Evolutionary conservation across 1,140 invertebrate species (phyloP), one percentile per base, ranked within the genome.

Genomic region (Meloidogyne hapla): DNA sequence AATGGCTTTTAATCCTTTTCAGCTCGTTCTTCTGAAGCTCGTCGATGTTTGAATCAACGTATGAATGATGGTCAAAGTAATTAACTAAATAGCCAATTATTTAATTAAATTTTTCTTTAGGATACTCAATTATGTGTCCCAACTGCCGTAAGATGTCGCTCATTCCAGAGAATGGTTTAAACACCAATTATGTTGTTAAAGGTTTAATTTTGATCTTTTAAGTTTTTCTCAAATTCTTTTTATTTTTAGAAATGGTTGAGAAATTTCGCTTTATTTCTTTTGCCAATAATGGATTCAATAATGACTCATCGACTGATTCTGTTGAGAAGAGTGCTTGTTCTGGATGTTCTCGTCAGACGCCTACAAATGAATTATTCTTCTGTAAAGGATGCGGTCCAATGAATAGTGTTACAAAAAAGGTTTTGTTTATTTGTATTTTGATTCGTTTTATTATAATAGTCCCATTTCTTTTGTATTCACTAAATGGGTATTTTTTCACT

Each of bases 161-260:
- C 23, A 33, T 70, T 26, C 69, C 69, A 28, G 38, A 70, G 25
- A n/a, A 13, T 28, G 69, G 69, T 6, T 28, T 70, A 61, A 70
- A 33, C 18, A 70, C 69, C 25, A 70, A 70, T 28, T 70, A 70
- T 21, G 38, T 61, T 61, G 61, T 70, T 61, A 70, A 70, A 70
- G 69, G 69, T 70, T 21, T n/a, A n/a, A n/a, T n/a, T n/a, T n/a
- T n/a, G n/a, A n/a, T n/a, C n/a, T n/a, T n/a, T n/a, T 25, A 21
- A 21, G 23, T 25, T 69, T 45, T n/a, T 25, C 23, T 67, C n/a
- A 12, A 5, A 28, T 15, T 69, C 12, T 25, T 23, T 48, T 26
- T 10, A 40, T n/a, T 48, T 70, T 70, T 45, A 70, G 69, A 70
- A 26, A 70, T 70, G 69, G 69, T 70, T 61, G 69, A 70, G 8